Percentiles rank a stretch among this genome's conserved stretches.
Conservation (phyloP, 2,113 vertebrate species). For the Saguinus imperator region DNA sequence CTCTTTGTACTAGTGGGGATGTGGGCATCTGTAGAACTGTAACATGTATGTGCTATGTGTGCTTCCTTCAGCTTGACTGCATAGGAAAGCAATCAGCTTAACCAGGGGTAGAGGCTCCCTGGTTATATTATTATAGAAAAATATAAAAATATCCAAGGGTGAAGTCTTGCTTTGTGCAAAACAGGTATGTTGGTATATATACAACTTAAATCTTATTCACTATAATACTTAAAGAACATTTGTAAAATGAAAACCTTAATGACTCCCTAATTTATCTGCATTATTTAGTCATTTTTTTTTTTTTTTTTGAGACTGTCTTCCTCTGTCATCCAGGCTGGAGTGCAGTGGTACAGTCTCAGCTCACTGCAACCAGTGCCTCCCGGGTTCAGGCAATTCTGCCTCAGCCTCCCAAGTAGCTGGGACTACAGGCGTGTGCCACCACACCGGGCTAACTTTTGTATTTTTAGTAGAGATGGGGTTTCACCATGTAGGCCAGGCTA, state of each 20-base stretch:
- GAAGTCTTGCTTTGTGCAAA: background rate
- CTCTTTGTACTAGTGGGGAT: too few species aligned
- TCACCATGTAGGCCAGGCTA: too few species aligned
- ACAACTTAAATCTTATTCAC: background rate
- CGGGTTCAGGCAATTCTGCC: too few species aligned
- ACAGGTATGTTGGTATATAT: background rate
- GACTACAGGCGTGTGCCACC: too few species aligned
- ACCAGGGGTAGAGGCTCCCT: background rate
- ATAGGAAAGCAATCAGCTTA: background rate
- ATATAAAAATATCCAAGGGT: background rate
- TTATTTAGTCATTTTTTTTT: background rate
- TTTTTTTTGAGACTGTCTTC: too few species aligned
- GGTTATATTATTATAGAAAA: too few species aligned
- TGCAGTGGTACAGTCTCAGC: too few species aligned
- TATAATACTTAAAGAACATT: background rate
- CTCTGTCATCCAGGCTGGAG: too few species aligned
- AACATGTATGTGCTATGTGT: background rate
- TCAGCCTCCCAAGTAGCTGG: too few species aligned
- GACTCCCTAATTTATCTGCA: background rate
- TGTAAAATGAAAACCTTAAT: background rate
- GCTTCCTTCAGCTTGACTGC: background rate
- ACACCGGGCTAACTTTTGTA: too few species aligned
- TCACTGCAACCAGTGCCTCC: too few species aligned
- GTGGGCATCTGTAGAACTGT: fast-evolving
- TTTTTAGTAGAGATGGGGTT: too few species aligned